phyloP scores from a whole-genome alignment of 2,888 invertebrate species.

The Lycophotia porphyrea region DNA sequence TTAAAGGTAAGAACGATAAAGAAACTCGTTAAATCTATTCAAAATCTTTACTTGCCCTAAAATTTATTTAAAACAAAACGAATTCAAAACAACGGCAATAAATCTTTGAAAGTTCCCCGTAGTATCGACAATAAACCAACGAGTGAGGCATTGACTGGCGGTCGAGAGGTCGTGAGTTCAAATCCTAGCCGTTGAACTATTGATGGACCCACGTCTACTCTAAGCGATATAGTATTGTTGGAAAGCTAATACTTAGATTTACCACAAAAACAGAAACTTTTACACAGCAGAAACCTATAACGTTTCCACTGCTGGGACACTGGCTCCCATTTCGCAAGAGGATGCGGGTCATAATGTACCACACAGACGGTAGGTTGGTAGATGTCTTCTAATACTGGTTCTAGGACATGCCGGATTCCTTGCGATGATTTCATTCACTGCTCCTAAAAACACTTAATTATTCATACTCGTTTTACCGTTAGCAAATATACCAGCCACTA shows the following conservation, averaged over 20 bases:
- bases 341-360: background rate
- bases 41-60: background rate
- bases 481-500: conserved; percentile 43
- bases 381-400: background rate
- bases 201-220: conserved; percentile 44
- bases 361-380: background rate
- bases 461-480: conserved; percentile 37
- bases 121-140: conserved; percentile 58
- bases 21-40: background rate
- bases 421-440: background rate
- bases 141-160: conserved; percentile 51
- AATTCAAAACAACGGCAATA: conserved; percentile 31
- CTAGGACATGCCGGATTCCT: background rate
- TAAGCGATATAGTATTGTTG: conserved; percentile 27
- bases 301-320: background rate
- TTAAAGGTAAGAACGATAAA: too few species aligned
- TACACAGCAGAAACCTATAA: background rate
- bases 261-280: background rate
- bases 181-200: conserved; percentile 60
- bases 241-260: conserved; percentile 9
- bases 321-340: background rate
- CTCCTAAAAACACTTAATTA: conserved; percentile 24
- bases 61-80: conserved; percentile 26
- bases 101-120: conserved; percentile 30
- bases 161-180: conserved; percentile 60